These are phyloP conservation scores for Matsumyia berberina DNA, from an alignment of 2,888 invertebrate species.

Conservation along the genomic window DNA sequence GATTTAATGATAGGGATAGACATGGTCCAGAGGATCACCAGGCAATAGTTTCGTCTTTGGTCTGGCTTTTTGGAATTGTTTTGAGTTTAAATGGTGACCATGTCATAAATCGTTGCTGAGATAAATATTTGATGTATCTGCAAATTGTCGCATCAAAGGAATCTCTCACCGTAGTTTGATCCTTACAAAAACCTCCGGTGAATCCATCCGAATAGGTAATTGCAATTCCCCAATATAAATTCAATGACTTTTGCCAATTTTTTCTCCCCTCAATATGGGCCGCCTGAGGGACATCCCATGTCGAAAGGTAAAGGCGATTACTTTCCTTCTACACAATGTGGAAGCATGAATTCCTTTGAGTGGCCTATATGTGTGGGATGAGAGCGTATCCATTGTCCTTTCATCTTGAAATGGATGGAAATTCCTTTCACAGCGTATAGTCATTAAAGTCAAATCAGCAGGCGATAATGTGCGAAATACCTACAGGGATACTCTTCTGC, in stretches of 20 bases:
- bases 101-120: no score
- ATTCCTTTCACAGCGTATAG: neutral
- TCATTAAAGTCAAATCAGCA: neutral
- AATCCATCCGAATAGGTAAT: constrained; percentile 26
- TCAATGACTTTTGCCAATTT: constrained; percentile 29
- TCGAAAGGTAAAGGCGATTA: constrained; percentile 9
- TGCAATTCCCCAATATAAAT: constrained; percentile 47
- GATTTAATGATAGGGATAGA: constrained; percentile 38
- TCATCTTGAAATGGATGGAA: neutral
- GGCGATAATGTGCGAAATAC: no score
- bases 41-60: constrained; percentile 32
- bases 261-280: neutral
- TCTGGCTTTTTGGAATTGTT: constrained; percentile 18
- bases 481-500: no score
- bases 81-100: constrained; percentile 1
- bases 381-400: neutral
- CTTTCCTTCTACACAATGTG: neutral
- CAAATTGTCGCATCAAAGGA: constrained; percentile 19
- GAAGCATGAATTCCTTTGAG: constrained; percentile 4
- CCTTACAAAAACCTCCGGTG: neutral
- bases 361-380: neutral
- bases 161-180: constrained; percentile 13
- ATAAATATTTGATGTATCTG: constrained; percentile 43
- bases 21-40: constrained; percentile 10
- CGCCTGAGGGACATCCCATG: constrained; percentile 31